A percentile compares a stretch with the other conserved stretches of the same genome.
phyloP scores from a whole-genome alignment of 2,113 vertebrate species.

The Channa argus region DNA sequence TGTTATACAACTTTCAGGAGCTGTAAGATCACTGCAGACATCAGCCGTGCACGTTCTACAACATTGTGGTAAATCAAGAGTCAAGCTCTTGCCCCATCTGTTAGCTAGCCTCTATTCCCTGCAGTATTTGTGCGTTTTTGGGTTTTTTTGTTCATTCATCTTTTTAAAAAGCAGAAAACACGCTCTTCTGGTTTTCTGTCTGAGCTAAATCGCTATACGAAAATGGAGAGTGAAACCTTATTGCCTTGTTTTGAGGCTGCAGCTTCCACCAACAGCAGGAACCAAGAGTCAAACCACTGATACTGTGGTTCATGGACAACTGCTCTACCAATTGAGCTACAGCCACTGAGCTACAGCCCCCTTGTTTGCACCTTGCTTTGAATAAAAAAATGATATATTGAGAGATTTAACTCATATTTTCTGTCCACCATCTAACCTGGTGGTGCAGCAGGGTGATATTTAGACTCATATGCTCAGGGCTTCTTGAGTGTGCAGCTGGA shows the following conservation, averaged over 20 bases:
- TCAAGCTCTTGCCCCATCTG: not conserved
- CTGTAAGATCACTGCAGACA: constrained; percentile 29
- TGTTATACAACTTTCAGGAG: constrained; percentile 26
- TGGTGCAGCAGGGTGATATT: constrained; percentile 20
- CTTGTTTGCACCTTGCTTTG: no score
- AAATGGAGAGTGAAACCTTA: no score
- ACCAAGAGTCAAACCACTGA: no score
- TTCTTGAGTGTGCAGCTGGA: constrained; percentile 50
- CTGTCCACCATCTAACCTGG: constrained; percentile 15
- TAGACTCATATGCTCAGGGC: constrained; percentile 42
- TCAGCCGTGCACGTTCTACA: constrained; percentile 14
- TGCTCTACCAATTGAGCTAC: no score
- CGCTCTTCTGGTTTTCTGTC: not conserved
- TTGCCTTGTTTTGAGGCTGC: no score
- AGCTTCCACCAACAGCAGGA: no score
- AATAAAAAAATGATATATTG: no score
- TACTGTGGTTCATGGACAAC: no score
- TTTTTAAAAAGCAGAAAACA: not conserved
- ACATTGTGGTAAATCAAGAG: not conserved
- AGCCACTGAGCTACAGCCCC: no score
- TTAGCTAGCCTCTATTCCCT: not conserved
- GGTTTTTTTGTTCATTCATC: constrained; percentile 5
- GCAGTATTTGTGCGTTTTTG: not conserved
- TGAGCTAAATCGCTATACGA: not conserved
- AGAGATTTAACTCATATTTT: not conserved